A percentile compares a stretch with the other conserved stretches of the same genome.
These are phyloP conservation scores for Hemistola chrysoprasaria DNA, from an alignment of 2,888 invertebrate species.

Conservation along the genomic window DNA sequence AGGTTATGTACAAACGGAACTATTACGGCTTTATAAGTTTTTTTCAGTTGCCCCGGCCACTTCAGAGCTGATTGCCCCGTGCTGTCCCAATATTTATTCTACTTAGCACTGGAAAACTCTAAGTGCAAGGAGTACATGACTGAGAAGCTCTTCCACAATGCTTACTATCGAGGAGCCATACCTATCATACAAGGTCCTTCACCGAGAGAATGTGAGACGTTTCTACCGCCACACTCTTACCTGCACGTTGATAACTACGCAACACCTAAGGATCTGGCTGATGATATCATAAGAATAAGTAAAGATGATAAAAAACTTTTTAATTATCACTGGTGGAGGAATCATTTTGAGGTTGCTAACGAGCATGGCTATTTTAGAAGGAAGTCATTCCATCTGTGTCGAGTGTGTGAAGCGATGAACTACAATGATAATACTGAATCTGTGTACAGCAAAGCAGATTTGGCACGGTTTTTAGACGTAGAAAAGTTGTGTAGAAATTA, in stretches of 20 bases:
- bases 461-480: too few relatives aligned
- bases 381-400: conserved; percentile 83
- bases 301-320: conserved; percentile 47
- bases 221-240: conserved; percentile 84
- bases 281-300: too few relatives aligned
- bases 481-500: too few relatives aligned
- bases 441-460: conserved; percentile 30
- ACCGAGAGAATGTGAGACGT: conserved; percentile 59
- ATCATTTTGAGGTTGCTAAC: conserved; percentile 77
- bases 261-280: conserved; percentile 46
- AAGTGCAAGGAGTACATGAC: conserved; percentile 86
- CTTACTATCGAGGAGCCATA: conserved; percentile 82
- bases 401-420: conserved; percentile 85
- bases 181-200: conserved; percentile 85
- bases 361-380: conserved; percentile 87
- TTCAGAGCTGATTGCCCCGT: conserved; percentile 80
- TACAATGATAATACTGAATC: conserved; percentile 68
- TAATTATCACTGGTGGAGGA: conserved; percentile 82
- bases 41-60: conserved; percentile 84
- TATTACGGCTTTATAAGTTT: too few relatives aligned
- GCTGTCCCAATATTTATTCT: conserved; percentile 83
- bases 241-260: conserved; percentile 81
- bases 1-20: too few relatives aligned
- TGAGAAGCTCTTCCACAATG: conserved; percentile 86
- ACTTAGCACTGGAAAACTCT: conserved; percentile 86